Base-by-base conservation (phyloP, 2,113 vertebrate species). In the Carassius gibelio region DNA sequence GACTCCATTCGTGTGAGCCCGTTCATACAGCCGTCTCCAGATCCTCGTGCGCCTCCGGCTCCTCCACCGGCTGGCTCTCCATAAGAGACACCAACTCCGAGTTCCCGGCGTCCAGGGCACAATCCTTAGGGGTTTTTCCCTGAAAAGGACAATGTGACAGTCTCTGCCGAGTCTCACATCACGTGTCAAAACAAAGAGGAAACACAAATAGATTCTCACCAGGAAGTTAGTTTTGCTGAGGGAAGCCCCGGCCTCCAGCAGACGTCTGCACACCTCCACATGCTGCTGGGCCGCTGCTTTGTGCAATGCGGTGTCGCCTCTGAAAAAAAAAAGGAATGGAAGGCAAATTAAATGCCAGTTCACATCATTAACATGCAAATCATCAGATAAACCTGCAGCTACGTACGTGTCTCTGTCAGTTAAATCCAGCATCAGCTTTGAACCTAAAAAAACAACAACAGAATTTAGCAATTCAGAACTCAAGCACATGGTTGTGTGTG, bases 1-100 rank as follows among this genome's bases (percentile, higher is more conserved):
- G 26, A n/a, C 72, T 74, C 66, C 4, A 48, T 30, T 21, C 21
- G 30, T 17, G 0, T 0, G 85, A 86, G 26, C 50, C 71, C 87
- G 36, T 59, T 99, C 97, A 99, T 87, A 99, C 98, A n/a, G 98
- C 97, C 0, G 98, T 99, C 94, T 99, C 98, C 90, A 99, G 91
- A 90, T 99, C 98, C 83, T 99, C 97, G 0, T 95, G 95, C 68
- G 94, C 88, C 88, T 93, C 77, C 36, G 93, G 88, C 87, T 96
- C 93, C 91, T 94, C 90, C 79, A 93, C 94, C 57, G 94, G 95
- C 71, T 91, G 92, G 87, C 92, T 92, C 87, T 95, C 96, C 91
- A 99, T 92, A 90, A 96, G 97, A 23, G 96, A 92, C 38, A 95
- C 92, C 89, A 99, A 92, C 59, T 98, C 97, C 0, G 92, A 92